Conservation (phyloP, 2,797 vertebrate species). For the Caiman crocodilus region DNA sequence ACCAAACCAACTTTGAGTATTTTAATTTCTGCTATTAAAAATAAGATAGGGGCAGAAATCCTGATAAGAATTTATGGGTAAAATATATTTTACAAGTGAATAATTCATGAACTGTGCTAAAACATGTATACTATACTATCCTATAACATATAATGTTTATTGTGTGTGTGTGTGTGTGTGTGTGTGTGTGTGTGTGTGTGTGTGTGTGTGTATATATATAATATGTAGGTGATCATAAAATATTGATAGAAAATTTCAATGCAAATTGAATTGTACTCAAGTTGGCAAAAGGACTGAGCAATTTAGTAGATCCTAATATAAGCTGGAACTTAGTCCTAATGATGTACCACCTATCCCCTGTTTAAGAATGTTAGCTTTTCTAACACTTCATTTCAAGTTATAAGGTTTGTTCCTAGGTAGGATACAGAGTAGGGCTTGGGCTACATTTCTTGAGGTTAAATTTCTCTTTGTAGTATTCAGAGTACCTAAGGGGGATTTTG, state of each 20-base stretch:
- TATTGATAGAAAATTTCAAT: neutral
- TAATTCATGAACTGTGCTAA: neutral
- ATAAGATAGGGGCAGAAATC: neutral
- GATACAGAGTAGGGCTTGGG: neutral
- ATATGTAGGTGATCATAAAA: too few relatives aligned
- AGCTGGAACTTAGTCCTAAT: neutral
- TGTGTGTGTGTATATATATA: too few relatives aligned
- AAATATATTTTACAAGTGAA: neutral
- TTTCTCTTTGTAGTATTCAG: neutral
- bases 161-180: too few relatives aligned
- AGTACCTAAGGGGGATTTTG: neutral
- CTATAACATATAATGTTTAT: too few relatives aligned
- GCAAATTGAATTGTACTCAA: neutral
- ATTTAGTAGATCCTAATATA: neutral
- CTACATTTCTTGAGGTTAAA: neutral
- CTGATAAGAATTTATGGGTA: neutral
- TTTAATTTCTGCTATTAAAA: neutral
- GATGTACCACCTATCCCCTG: neutral
- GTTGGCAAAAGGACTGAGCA: neutral
- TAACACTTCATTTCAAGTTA: neutral
- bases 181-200: too few relatives aligned
- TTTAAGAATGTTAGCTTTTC: neutral
- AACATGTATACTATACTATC: too few relatives aligned
- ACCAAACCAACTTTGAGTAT: neutral
- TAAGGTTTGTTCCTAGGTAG: neutral